A percentile compares a stretch with the other conserved stretches of the same genome.
These are phyloP conservation scores for Scophthalmus maximus DNA, from an alignment of 2,113 vertebrate genomes.

Conservation along the genomic window DNA sequence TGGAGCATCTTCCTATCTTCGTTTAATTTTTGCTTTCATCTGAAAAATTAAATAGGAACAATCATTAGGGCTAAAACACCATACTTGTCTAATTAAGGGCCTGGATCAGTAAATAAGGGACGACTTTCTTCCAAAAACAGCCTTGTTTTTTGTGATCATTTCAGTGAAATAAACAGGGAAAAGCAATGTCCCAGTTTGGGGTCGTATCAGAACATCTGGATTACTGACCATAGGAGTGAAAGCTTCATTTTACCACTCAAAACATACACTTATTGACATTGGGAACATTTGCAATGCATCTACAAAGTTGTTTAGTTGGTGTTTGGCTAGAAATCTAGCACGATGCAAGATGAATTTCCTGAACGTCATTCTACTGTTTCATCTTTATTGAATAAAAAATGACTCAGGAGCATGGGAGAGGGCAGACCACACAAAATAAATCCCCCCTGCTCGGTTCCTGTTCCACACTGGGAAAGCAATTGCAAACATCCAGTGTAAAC, in stretches of 20 bases:
- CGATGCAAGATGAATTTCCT: slow-evolving; percentile 1
- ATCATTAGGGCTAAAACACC: slow-evolving; percentile 1
- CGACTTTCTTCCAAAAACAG: slow-evolving; percentile 7
- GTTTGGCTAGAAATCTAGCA: slow-evolving; percentile 11
- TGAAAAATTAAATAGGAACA: not conserved
- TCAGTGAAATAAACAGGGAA: not conserved
- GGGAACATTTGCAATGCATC: slow-evolving; percentile 4
- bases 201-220: slow-evolving; percentile 17
- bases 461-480: slow-evolving; percentile 50
- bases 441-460: slow-evolving; percentile 30
- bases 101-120: not conserved
- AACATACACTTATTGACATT: slow-evolving; percentile 34
- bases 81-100: slow-evolving; percentile 15
- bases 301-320: slow-evolving; percentile 16
- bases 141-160: slow-evolving; percentile 6
- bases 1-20: slow-evolving; percentile 17
- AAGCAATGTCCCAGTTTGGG: slow-evolving; percentile 6
- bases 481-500: slow-evolving; percentile 67
- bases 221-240: slow-evolving; percentile 20
- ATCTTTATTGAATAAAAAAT: slow-evolving; percentile 39
- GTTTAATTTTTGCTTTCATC: slow-evolving; percentile 17
- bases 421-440: slow-evolving; percentile 59
- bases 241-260: slow-evolving; percentile 26
- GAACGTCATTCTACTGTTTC: slow-evolving; percentile 37
- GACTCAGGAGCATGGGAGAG: slow-evolving; percentile 18